Base-by-base conservation (phyloP, 1,140 invertebrate species). In the Amyelois transitella region DNA sequence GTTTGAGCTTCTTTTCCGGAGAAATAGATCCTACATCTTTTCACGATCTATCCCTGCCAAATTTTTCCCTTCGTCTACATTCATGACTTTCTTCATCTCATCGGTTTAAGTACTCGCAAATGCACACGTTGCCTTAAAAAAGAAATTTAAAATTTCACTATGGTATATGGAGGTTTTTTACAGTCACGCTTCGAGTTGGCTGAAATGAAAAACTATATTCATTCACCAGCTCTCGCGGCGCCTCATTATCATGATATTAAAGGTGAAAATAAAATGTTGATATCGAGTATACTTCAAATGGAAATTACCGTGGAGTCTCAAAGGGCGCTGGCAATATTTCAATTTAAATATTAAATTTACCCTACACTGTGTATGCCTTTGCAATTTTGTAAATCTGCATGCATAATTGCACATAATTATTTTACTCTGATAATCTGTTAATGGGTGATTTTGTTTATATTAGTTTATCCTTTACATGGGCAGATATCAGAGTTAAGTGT, bases 181-280 rank as follows among this genome's bases (percentile, higher is more conserved):
- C 59, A 53, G 38, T 61, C 62, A 55, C 67, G 75, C 71, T 75
- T 66, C 69, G 63, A 52, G 25, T 54, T 56, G 60, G 49, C 64
- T 66, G 63, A 69, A 68, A 75, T 76, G 69, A 72, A n/a, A n/a
- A 65, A 68, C 66, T 56, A 50, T 54, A 58, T 64, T 66, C 62
- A 69, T 72, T 77, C 66, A 60, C 58, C 60, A 52, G 62, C 54
- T 65, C 65, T 47, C 50, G 24, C 53, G 60, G 51, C 53, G 62
- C 62, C 69, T 77, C 70, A 63, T 81, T 73, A 73, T 73, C 73
- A 78, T 73, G 67, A 75, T 79, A 78, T 79, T 79, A 81, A 77
- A 55, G 70, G 58, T 68, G 59, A 64, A 63, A 60, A 64, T 60
- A 66, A 65, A 74, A 73, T 76, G 61, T 72, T 60, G 61, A 64